These are phyloP conservation scores for Drosophila flavopinicola DNA, from an alignment of 2,888 invertebrate genomes.

Conservation along the genomic window DNA sequence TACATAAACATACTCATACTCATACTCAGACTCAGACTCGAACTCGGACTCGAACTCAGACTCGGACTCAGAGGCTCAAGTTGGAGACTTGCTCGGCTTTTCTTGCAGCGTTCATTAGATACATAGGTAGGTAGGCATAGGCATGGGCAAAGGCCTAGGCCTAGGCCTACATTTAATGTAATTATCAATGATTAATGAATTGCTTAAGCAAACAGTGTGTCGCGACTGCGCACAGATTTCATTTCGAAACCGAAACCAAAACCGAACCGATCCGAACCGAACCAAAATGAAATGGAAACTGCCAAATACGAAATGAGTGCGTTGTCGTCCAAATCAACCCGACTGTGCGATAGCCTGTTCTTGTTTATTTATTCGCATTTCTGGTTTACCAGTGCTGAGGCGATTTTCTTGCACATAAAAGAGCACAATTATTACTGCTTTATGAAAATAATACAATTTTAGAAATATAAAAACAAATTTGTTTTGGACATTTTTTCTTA, in stretches of 20 bases:
- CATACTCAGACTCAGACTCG: constrained; percentile 6
- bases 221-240: constrained; percentile 39
- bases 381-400: too few relatives aligned
- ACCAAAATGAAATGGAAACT: constrained; percentile 19
- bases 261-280: constrained; percentile 7
- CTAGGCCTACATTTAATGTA: constrained; percentile 76
- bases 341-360: background rate
- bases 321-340: background rate
- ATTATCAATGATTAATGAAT: constrained; percentile 82
- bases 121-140: constrained; percentile 52
- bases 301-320: background rate
- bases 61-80: constrained; percentile 11
- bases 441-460: too few relatives aligned
- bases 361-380: background rate
- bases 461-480: too few relatives aligned
- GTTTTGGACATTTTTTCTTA: too few relatives aligned
- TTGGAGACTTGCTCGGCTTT: constrained; percentile 20
- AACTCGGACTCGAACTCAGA: background rate
- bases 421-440: too few relatives aligned
- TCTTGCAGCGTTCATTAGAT: constrained; percentile 53
- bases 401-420: too few relatives aligned
- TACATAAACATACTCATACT: constrained; percentile 6
- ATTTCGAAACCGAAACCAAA: constrained; percentile 25
- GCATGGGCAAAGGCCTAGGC: too few relatives aligned
- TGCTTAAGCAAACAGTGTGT: constrained; percentile 72